phyloP scores from a whole-genome alignment of 2,113 vertebrate species.

The Nothoprocta perdicaria region DNA sequence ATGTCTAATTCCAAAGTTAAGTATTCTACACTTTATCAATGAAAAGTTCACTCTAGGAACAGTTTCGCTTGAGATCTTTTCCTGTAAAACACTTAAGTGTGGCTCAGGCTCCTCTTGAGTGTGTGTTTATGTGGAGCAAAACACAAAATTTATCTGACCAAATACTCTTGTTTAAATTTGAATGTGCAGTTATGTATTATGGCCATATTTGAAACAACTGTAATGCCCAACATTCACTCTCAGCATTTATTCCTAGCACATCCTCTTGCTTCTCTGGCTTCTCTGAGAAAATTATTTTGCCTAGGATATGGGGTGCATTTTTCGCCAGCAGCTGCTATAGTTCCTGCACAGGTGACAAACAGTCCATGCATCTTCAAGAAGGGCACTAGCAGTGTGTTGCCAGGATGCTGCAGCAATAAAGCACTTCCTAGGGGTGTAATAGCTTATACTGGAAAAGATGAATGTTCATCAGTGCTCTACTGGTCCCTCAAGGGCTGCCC shows the following conservation, averaged over 20 bases:
- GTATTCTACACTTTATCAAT: not conserved
- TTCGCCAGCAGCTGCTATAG: not conserved
- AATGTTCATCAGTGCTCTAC: not conserved
- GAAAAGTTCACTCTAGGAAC: not conserved
- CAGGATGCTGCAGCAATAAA: not conserved
- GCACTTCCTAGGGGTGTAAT: accelerated
- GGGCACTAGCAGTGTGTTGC: accelerated
- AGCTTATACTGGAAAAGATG: not conserved
- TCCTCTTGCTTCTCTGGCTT: not conserved
- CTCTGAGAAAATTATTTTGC: not conserved
- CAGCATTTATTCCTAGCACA: not conserved
- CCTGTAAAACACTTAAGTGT: not conserved
- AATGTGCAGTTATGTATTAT: not conserved
- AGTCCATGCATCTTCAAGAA: not conserved
- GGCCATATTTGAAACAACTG: not conserved
- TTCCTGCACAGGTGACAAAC: not conserved
- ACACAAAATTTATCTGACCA: not conserved
- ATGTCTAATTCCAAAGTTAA: not conserved
- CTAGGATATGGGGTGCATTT: not conserved
- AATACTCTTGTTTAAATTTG: not conserved
- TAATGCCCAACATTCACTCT: not conserved
- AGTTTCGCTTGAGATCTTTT: not conserved
- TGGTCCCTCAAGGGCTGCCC: accelerated
- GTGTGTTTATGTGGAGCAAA: not conserved
- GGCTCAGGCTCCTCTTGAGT: not conserved